phyloP scores from a whole-genome alignment of 37 sponge, comb jelly and placozoan genomes.

The Axinella damicornis region DNA sequence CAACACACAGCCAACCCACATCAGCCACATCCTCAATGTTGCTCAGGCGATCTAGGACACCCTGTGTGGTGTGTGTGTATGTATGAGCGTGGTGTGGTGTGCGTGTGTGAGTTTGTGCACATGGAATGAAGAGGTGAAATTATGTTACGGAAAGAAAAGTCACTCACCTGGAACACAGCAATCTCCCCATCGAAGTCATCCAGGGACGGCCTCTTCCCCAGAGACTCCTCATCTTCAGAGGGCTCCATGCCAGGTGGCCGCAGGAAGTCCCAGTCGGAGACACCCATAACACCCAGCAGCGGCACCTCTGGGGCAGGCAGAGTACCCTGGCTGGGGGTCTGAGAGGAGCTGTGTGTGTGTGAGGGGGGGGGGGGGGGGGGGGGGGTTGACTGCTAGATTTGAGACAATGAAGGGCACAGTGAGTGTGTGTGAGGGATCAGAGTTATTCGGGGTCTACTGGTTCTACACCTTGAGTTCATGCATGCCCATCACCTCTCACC shows the following conservation, averaged over 20 bases:
- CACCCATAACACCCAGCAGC: conserved; percentile 55
- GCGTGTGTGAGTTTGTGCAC: no score
- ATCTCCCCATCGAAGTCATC: conserved; percentile 87
- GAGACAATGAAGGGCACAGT: background rate
- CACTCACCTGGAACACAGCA: conserved; percentile 79
- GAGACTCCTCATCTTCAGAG: conserved; percentile 14
- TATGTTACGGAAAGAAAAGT: no score
- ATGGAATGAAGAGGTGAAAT: no score
- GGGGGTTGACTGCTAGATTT: background rate
- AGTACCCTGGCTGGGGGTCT: background rate
- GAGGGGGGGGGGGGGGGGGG: conserved; percentile 13
- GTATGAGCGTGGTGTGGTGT: no score
- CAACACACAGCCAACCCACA: conserved; percentile 86
- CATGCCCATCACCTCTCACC: no score
- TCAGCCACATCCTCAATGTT: conserved; percentile 26
- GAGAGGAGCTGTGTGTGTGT: background rate
- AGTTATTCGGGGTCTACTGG: no score
- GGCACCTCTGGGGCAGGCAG: conserved; percentile 4
- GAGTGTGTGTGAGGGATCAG: no score
- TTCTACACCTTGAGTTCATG: no score
- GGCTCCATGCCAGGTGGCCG: conserved; percentile 18
- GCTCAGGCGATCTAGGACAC: conserved; percentile 56
- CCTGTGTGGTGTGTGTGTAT: conserved; percentile 24
- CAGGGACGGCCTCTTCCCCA: conserved; percentile 59
- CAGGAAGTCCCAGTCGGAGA: conserved; percentile 84